phyloP scores from a whole-genome alignment of 2,797 vertebrate species.

The Muraenolepis orangiensis region DNA sequence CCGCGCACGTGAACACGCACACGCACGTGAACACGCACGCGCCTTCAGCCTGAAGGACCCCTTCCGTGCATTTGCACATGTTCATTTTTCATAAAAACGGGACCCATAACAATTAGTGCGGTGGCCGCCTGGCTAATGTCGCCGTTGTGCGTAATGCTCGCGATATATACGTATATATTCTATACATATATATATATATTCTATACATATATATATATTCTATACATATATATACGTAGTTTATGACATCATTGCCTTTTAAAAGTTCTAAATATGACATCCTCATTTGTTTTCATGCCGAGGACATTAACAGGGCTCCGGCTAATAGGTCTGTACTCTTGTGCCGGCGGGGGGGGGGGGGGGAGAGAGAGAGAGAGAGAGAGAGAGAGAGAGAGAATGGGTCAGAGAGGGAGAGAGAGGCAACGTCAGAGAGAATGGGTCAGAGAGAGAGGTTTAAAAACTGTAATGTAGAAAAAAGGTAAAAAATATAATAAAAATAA shows the following conservation, averaged over 20 bases:
- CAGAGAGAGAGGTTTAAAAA: no score
- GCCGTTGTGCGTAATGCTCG: slow-evolving; percentile 64
- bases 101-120: slow-evolving; percentile 80
- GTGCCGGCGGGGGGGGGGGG: slow-evolving; percentile 60
- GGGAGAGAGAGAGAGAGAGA: slow-evolving; percentile 55
- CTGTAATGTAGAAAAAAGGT: no score
- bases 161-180: slow-evolving; percentile 62
- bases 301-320: slow-evolving; percentile 64
- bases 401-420: no score
- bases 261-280: slow-evolving; percentile 73
- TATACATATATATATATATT: no score
- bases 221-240: neutral
- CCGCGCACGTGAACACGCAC: slow-evolving; percentile 41
- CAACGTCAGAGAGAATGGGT: no score
- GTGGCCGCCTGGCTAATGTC: slow-evolving; percentile 76
- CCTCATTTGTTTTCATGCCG: slow-evolving; percentile 71
- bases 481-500: slow-evolving; percentile 34
- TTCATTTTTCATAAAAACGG: slow-evolving; percentile 83
- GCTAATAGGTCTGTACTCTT: slow-evolving; percentile 60
- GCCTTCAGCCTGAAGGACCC: slow-evolving; percentile 65
- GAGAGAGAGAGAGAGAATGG: no score
- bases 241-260: slow-evolving; percentile 76
- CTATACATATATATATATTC: no score
- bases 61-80: slow-evolving; percentile 75
- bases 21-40: slow-evolving; percentile 26